These are phyloP conservation scores for Enchytraeus crypticus DNA, from an alignment of 2,888 invertebrate genomes.

Conservation along the genomic window DNA sequence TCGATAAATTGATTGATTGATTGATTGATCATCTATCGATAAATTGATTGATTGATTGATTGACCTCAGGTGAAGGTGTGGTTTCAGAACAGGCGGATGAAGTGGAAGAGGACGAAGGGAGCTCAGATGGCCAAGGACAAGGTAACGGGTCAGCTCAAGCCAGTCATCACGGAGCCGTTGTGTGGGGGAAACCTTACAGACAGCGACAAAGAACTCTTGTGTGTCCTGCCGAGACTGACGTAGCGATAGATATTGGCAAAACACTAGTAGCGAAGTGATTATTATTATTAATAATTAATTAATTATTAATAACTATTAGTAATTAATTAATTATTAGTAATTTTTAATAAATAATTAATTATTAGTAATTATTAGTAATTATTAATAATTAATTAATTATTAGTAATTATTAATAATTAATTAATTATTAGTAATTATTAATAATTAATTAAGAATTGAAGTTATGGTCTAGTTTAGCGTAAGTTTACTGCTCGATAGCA, in stretches of 20 bases:
- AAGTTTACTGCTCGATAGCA: too few species aligned
- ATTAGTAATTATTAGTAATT: too few species aligned
- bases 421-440: background rate
- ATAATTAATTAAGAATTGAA: background rate
- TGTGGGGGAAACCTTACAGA: constrained; percentile 5
- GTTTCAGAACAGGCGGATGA: constrained; percentile 48
- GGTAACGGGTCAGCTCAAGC: constrained; percentile 44
- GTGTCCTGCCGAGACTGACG: background rate
- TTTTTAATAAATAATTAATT: too few species aligned
- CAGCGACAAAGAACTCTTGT: constrained; percentile 10
- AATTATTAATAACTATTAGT: too few species aligned
- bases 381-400: too few species aligned
- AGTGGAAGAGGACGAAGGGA: constrained; percentile 45
- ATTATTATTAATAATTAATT: too few species aligned
- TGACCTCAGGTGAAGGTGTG: constrained; percentile 43
- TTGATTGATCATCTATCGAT: too few species aligned
- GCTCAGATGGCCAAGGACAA: constrained; percentile 43
- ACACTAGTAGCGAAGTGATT: too few species aligned
- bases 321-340: too few species aligned
- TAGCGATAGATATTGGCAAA: too few species aligned
- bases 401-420: background rate
- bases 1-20: too few species aligned
- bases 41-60: too few species aligned
- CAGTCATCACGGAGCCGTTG: constrained; percentile 31
- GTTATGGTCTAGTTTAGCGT: background rate